phyloP scores from a whole-genome alignment of 2,888 invertebrate species.

The Chalcis sispes region DNA sequence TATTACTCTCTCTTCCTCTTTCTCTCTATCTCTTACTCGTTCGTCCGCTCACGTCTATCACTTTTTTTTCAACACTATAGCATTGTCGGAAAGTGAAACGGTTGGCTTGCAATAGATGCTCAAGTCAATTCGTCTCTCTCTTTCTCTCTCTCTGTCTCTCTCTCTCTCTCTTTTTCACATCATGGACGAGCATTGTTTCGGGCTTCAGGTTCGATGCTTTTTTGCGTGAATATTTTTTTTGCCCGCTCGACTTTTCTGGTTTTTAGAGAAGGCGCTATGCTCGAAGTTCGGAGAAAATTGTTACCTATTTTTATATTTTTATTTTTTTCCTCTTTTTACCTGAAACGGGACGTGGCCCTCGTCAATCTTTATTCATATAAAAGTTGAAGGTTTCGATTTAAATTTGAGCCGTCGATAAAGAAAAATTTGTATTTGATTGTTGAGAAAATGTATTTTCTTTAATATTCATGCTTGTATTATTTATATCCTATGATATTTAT shows the following conservation, averaged over 20 bases:
- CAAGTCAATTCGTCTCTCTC: conserved; percentile 32
- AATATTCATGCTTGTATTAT: no score
- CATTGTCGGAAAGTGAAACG: conserved; percentile 34
- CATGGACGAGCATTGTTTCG: conserved; percentile 2
- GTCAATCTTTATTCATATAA: not conserved
- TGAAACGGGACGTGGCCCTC: not conserved
- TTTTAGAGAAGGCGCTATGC: not conserved
- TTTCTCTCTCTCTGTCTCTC: no score
- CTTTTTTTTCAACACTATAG: not conserved
- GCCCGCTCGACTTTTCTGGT: not conserved
- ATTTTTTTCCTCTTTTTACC: no score
- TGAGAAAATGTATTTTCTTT: no score
- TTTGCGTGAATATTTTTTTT: conserved; percentile 19
- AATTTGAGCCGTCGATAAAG: no score
- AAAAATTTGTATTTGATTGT: no score
- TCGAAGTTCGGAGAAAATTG: not conserved
- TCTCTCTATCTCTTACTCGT: no score
- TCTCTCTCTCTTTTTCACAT: no score
- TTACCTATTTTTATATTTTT: no score
- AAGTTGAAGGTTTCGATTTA: not conserved
- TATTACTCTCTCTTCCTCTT: not conserved
- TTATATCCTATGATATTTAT: no score
- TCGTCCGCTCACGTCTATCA: no score
- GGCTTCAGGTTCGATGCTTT: conserved; percentile 10
- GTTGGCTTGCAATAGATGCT: conserved; percentile 26